Evolutionary conservation across 2,113 vertebrate genomes (phyloP), one percentile per base, ranked within the genome.

Genomic region (Scalopus aquaticus): DNA sequence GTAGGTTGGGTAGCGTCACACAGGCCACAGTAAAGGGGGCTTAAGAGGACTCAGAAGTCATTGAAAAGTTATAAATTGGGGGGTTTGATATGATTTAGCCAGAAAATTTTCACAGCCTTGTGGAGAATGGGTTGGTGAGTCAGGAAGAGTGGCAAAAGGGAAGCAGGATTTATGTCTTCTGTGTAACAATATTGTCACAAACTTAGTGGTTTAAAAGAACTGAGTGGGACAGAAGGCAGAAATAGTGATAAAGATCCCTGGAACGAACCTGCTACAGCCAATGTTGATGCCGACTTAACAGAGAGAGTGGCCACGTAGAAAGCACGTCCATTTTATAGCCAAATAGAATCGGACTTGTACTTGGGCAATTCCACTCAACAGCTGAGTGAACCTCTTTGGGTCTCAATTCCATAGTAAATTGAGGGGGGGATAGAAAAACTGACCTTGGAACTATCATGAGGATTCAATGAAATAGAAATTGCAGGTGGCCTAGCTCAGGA

Each of bases 201-300:
- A 51, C 5, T 51, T 51, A 51, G 49, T 15, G 49, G 49, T 15
- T 17, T 51, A 51, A 51, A 51, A 51, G 15, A 51, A 17, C n/a
- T n/a, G 65, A 84, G 60, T 64, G 20, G 30, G 64, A 49, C 49
- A 24, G 77, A 39, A 15, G 46, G 42, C 35, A 22, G 54, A 60
- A n/a, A 22, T 9, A 12, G 26, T 5, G 30, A 79, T 5, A 0
- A 2, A 16, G 22, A 37, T 26, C 24, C 6, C 44, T 19, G 24
- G 22, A 16, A 79, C 1, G 46, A 65, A 6, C 0, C 9, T 30
- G 70, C 4, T 5, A 32, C 5, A 1, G 16, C 65, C 19, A 8
- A 2, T 8, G 12, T 30, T 28, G 65, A 28, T 11, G 7, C 26
- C 8, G 42, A 19, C 49, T 62, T 19, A 24, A 11, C 11, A 6